Evolutionary conservation across 2,113 vertebrate species (phyloP), one percentile per base, ranked within the genome.

Genomic region (Pluvianellus socialis): DNA sequence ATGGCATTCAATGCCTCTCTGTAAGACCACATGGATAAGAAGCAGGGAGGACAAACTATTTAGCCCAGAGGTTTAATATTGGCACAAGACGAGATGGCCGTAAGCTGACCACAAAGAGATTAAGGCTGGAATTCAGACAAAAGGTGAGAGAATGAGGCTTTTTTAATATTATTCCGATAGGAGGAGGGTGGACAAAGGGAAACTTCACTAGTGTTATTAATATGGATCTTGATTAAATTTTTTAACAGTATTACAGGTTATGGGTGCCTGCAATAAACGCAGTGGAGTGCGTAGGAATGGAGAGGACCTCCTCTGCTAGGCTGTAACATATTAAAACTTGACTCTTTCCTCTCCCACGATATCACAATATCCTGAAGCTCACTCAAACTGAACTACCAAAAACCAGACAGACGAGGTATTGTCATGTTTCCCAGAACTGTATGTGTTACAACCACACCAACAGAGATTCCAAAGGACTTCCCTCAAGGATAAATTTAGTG

Each of bases 101-200:
- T 44, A 91, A 91, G 89, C 11, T 77, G 86, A 73, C 68, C 15
- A 53, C n/a, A 81, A 52, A 35, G 50, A 87, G n/a, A 87, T 35
- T 30, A 80, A 83, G 50, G 63, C 13, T n/a, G 21, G 33, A 95
- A 85, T 87, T 91, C 26, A 79, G 59, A 80, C 40, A 91, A 83
- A 56, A 92, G 10, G 24, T 65, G 17, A 44, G 19, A 79, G 10
- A 80, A 30, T 58, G 4, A 53, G 32, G 2, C 2, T 74, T 70
- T 50, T 55, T 83, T n/a, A 79, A 79, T 59, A 75, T 24, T 73
- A 28, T 89, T 92, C 53, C 7, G 7, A 62, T 4, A 74, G 6
- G 6, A 90, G 6, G 6, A 70, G 6, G 4, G 2, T 21, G 76
- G 58, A 88, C 27, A 86, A 56, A 33, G 5, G 9, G 38, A 79